These are phyloP conservation scores for Lepisosteus oculatus DNA, from an alignment of 2,113 vertebrate genomes.

Conservation along the genomic window DNA sequence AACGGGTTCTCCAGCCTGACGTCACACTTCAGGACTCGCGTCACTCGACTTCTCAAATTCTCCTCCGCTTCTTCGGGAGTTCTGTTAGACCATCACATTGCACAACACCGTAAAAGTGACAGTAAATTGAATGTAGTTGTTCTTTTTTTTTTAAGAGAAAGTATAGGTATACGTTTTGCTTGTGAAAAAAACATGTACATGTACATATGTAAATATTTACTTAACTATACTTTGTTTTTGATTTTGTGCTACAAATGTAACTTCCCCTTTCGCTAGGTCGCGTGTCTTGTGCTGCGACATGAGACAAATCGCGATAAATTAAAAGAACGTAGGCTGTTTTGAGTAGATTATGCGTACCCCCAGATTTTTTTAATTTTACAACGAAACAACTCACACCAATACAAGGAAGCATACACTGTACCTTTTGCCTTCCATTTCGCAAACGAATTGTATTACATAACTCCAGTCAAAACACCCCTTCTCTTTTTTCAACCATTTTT, in stretches of 20 bases:
- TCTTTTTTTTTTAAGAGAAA: too few relatives aligned
- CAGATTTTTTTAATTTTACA: not conserved
- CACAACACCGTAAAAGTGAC: too few relatives aligned
- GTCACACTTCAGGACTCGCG: slow-evolving; percentile 39
- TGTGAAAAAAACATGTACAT: too few relatives aligned
- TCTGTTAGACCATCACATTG: slow-evolving; percentile 19
- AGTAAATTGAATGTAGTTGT: too few relatives aligned
- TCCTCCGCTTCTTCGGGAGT: slow-evolving; percentile 48
- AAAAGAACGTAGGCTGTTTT: not conserved
- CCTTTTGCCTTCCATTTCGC: slow-evolving; percentile 58
- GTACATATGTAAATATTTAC: too few relatives aligned
- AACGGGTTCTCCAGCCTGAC: slow-evolving; percentile 53
- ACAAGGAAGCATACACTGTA: slow-evolving; percentile 20
- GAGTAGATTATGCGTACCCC: too few relatives aligned
- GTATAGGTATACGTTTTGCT: too few relatives aligned
- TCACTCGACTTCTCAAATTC: slow-evolving; percentile 39
- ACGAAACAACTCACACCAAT: not conserved
- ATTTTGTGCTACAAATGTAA: too few relatives aligned
- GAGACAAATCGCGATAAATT: not conserved
- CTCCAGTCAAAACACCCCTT: slow-evolving; percentile 55
- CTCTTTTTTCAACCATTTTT: slow-evolving; percentile 55
- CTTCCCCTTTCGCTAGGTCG: too few relatives aligned
- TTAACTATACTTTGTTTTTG: too few relatives aligned
- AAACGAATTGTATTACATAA: slow-evolving; percentile 48
- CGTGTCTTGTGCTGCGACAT: too few relatives aligned